Evolutionary conservation across 2,888 invertebrate species (phyloP).

Genomic region (Mimumesa dahlbomi): DNA sequence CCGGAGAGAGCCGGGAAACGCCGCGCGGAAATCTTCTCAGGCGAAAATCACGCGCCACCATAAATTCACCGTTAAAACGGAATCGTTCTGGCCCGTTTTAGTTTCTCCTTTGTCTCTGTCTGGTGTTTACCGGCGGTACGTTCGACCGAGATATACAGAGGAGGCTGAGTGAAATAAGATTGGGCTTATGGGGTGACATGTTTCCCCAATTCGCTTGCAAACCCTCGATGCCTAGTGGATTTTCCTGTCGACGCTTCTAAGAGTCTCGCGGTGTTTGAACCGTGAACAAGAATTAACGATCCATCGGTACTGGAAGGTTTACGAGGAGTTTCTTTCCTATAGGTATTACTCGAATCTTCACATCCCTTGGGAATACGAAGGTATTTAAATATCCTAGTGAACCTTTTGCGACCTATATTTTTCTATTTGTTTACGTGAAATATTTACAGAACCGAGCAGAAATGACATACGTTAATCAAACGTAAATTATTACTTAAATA

Average conservation of each 20-base stretch:
- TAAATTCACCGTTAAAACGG: conserved; percentile 65
- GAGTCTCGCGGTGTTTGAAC: conserved; percentile 2
- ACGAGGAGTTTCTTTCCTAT: too few relatives aligned
- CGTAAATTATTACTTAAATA: too few relatives aligned
- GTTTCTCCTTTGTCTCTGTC: conserved; percentile 62
- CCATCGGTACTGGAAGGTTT: too few relatives aligned
- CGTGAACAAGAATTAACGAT: not conserved
- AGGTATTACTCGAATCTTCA: too few relatives aligned
- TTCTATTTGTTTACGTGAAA: too few relatives aligned
- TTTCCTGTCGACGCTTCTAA: conserved; percentile 31
- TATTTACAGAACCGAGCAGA: too few relatives aligned
- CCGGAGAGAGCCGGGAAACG: conserved; percentile 34
- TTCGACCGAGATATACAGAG: conserved; percentile 45
- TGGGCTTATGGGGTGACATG: conserved; percentile 61
- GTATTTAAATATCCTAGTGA: too few relatives aligned
- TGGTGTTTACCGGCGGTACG: conserved; percentile 56
- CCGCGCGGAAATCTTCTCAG: conserved; percentile 55
- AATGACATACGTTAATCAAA: too few relatives aligned
- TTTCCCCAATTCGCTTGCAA: conserved; percentile 41
- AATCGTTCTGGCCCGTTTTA: conserved; percentile 59
- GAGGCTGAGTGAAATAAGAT: conserved; percentile 53
- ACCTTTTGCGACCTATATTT: too few relatives aligned
- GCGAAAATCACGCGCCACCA: conserved; percentile 63
- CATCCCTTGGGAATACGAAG: too few relatives aligned
- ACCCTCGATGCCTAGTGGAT: conserved; percentile 34